Conservation (phyloP, 2,113 vertebrate species). For the Carettochelys insculpta region DNA sequence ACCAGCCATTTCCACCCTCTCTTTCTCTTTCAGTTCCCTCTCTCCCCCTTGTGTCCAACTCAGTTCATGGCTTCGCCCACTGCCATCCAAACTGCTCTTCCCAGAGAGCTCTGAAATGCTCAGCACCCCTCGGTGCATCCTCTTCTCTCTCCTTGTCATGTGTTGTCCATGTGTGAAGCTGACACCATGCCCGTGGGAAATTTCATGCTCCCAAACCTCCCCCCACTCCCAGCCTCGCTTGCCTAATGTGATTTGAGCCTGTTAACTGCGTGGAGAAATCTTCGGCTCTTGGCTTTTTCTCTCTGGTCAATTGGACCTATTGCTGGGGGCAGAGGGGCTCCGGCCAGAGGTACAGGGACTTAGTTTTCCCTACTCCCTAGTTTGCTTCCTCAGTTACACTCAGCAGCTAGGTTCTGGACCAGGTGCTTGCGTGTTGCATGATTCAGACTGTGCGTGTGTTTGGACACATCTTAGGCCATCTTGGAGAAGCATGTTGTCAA, state of each 20-base stretch:
- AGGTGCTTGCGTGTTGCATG: neutral
- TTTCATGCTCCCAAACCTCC: neutral
- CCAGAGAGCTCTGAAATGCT: neutral
- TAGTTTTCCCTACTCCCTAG: constrained; percentile 1
- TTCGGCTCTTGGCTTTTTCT: neutral
- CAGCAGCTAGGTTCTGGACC: neutral
- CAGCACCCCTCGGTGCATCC: neutral
- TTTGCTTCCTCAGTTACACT: constrained; percentile 31
- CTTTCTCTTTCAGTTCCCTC: constrained; percentile 14
- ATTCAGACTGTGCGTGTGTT: neutral
- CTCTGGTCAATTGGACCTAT: neutral
- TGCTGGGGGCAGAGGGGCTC: neutral
- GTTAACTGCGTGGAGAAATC: neutral
- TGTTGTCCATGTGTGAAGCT: neutral
- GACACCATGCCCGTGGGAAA: neutral
- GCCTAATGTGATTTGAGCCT: neutral
- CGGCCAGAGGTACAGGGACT: neutral
- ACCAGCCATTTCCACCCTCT: neutral
- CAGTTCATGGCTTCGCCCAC: neutral
- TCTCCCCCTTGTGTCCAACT: neutral
- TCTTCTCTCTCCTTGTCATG: neutral
- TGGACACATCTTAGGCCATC: neutral
- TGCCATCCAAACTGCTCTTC: neutral
- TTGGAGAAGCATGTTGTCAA: neutral
- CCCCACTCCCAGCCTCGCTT: neutral